These are phyloP conservation scores for Zosterops pallidus DNA, from an alignment of 2,113 vertebrate species.

Conservation along the genomic window DNA sequence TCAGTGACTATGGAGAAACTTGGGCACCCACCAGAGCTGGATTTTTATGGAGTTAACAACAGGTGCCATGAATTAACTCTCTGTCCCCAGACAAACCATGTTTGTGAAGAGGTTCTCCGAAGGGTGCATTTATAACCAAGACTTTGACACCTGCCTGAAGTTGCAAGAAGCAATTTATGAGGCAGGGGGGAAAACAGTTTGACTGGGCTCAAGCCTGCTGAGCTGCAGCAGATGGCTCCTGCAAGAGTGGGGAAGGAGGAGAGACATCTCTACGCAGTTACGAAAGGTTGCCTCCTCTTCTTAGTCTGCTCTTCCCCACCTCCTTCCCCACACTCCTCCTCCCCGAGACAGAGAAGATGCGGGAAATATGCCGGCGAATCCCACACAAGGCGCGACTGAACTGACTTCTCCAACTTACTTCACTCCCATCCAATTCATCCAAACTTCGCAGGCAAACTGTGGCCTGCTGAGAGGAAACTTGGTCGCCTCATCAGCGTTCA, in stretches of 20 bases:
- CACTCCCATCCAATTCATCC: neutral
- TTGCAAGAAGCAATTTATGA: neutral
- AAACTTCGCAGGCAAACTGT: neutral
- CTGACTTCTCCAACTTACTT: slow-evolving; percentile 27
- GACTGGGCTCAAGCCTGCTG: slow-evolving; percentile 45
- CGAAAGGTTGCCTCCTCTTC: slow-evolving; percentile 67
- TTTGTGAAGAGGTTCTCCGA: neutral
- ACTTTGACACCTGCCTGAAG: neutral
- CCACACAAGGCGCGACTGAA: slow-evolving; percentile 39
- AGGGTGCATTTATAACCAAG: accelerated
- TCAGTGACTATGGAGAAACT: accelerated
- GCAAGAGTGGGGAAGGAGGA: slow-evolving; percentile 54
- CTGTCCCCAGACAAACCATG: neutral
- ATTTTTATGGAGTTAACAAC: neutral
- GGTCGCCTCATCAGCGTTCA: neutral
- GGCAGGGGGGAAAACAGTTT: neutral
- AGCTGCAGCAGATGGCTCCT: slow-evolving; percentile 63
- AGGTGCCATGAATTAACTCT: neutral
- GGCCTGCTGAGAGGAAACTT: neutral
- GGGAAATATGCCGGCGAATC: slow-evolving; percentile 39
- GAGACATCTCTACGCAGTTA: slow-evolving; percentile 48
- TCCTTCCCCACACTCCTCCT: slow-evolving; percentile 62
- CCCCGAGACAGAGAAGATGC: slow-evolving; percentile 10
- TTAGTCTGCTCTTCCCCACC: slow-evolving; percentile 68
- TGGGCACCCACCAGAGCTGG: neutral